phyloP scores from a whole-genome alignment of 2,797 vertebrate genomes.

The Malurus splendens region DNA sequence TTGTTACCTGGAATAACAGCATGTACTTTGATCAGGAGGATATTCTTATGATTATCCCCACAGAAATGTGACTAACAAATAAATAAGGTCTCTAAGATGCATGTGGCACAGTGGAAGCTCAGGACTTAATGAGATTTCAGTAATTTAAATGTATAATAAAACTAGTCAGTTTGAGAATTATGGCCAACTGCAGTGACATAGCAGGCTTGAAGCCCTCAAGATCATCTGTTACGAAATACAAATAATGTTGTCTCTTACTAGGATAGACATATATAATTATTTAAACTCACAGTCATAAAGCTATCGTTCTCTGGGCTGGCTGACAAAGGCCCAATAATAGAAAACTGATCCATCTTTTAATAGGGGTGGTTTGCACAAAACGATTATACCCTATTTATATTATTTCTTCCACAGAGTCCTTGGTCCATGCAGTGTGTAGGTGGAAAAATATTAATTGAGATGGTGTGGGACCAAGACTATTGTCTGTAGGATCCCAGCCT shows the following conservation, averaged over 20 bases:
- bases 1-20: background rate
- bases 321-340: background rate
- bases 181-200: background rate
- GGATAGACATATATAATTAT: background rate
- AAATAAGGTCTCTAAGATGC: background rate
- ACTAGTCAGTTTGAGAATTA: background rate
- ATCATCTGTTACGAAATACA: background rate
- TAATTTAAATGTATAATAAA: conserved; percentile 6
- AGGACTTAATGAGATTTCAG: background rate
- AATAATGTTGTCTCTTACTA: background rate
- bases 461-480: background rate
- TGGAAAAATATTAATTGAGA: background rate
- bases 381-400: background rate
- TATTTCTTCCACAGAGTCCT: background rate
- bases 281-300: background rate
- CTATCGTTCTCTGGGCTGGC: background rate
- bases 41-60: background rate
- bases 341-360: background rate
- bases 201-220: background rate
- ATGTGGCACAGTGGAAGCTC: background rate
- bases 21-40: background rate
- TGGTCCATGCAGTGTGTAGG: background rate
- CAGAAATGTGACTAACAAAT: background rate
- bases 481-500: background rate
- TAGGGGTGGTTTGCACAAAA: background rate